These are phyloP conservation scores for Chromis chromis DNA, from an alignment of 2,797 vertebrate genomes.

Conservation along the genomic window DNA sequence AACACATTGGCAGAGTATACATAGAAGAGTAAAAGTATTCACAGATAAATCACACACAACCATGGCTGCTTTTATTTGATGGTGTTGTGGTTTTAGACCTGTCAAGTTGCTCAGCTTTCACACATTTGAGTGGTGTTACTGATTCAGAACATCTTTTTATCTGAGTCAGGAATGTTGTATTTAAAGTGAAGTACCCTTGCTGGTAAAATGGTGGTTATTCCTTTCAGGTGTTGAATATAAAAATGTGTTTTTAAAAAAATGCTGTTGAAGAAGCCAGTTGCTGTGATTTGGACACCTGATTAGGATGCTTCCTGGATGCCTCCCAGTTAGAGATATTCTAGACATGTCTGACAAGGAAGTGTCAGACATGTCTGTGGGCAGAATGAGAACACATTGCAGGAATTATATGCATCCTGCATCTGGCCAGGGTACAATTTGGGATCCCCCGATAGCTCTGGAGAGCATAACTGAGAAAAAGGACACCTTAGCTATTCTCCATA, in stretches of 20 bases:
- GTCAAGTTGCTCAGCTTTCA: no score
- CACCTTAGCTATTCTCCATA: not conserved
- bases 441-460: slow-evolving; percentile 18
- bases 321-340: slow-evolving; percentile 32
- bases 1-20: not conserved
- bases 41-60: not conserved
- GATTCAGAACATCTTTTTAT: not conserved
- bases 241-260: not conserved
- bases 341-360: slow-evolving; percentile 28
- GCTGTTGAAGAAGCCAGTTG: slow-evolving; percentile 5
- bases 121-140: not conserved
- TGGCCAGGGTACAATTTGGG: slow-evolving; percentile 23
- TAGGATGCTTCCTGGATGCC: slow-evolving; percentile 17
- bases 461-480: slow-evolving; percentile 20
- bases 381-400: slow-evolving; percentile 26
- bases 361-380: slow-evolving; percentile 2
- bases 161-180: not conserved
- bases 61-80: not conserved
- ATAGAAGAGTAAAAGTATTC: not conserved
- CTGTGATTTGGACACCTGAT: slow-evolving; percentile 35
- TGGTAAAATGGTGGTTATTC: not conserved
- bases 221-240: not conserved
- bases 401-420: slow-evolving; percentile 38
- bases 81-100: not conserved
- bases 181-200: not conserved